These are phyloP conservation scores for Vombatus ursinus DNA, from an alignment of 2,113 vertebrate genomes.

Conservation along the genomic window DNA sequence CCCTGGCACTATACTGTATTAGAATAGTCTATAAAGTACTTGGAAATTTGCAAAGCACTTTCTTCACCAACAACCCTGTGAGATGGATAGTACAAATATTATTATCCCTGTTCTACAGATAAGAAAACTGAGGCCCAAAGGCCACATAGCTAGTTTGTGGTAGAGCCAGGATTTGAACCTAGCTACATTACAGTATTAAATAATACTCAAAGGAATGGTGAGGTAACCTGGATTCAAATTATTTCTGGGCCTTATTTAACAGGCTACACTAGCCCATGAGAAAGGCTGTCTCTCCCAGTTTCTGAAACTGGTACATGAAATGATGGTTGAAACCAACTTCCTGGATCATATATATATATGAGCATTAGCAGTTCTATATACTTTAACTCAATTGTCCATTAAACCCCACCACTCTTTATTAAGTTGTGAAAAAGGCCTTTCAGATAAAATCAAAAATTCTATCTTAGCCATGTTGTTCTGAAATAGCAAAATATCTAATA, in stretches of 20 bases:
- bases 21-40: background rate
- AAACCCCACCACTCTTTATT: background rate
- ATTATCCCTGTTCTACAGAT: background rate
- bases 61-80: background rate
- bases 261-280: background rate
- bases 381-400: background rate
- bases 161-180: background rate
- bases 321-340: background rate
- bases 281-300: background rate
- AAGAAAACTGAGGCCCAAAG: background rate
- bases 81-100: background rate
- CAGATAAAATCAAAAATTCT: background rate
- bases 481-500: background rate
- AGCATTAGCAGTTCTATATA: background rate
- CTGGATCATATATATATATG: background rate
- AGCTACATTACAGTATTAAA: background rate
- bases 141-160: background rate
- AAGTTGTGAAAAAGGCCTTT: background rate
- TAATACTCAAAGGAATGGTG: background rate
- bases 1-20: background rate
- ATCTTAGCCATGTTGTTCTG: background rate
- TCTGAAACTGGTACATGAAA: background rate
- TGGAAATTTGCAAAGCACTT: background rate
- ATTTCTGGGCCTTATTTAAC: background rate
- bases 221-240: background rate